Evolutionary conservation across 1,140 invertebrate genomes (phyloP), one percentile per base, ranked within the genome.

Genomic region (Anastrepha obliqua): DNA sequence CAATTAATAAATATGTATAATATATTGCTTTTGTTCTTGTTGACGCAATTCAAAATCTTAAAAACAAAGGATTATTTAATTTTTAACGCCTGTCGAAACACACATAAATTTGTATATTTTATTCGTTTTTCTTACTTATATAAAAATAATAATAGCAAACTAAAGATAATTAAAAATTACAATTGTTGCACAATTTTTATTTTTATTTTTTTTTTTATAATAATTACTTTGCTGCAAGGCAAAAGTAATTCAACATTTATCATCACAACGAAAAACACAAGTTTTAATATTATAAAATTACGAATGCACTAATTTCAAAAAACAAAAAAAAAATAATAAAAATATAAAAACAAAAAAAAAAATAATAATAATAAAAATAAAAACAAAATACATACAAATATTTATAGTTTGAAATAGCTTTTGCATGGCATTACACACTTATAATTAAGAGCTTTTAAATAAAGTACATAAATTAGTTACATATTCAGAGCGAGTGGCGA

Each of bases 391-490:
- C 15, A 17, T 62, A 8, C 39, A 29, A 29, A 29, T 67, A 39
- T 9, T 11, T 42, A 39, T 67, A 39, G 39, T 39, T 67, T 42
- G 20, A 67, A 67, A 67, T 67, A 67, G 39, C 65, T 9, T 67
- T 67, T 39, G 65, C 65, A 42, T 67, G 65, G 65, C 65, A 42
- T 67, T 67, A 67, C 65, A 67, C 20, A n/a, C 17, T 74, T 74
- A 74, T 44, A 47, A 17, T 17, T 47, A 44, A 7, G 39, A n/a
- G 44, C 17, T 74, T n/a, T 74, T 5, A 11, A 47, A 74, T 17
- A 44, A 74, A 74, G 44, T 74, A 74, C 42, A 74, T 74, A n/a
- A 44, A 74, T 74, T 74, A 74, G 39, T 74, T 47, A 70, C 39
- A 44, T 70, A 17, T 74, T 74, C 17, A 74, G 42, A 74, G 67